Percentiles rank a stretch among this genome's conserved stretches.
These are phyloP conservation scores for Drosophila varians DNA, from an alignment of 1,140 invertebrate species.

Conservation along the genomic window DNA sequence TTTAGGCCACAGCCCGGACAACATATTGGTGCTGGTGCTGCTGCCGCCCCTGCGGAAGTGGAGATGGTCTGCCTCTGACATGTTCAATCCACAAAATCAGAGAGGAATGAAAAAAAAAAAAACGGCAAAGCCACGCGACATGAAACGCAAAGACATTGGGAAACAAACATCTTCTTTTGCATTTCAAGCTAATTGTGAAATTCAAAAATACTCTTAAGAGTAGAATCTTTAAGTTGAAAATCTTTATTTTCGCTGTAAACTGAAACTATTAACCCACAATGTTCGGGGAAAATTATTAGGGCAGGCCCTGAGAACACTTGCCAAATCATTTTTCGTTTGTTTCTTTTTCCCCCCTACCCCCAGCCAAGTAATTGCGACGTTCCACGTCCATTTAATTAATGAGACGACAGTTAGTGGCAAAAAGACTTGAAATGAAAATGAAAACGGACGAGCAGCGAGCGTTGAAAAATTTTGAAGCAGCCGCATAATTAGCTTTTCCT, in stretches of 20 bases:
- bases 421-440: conserved; percentile 23
- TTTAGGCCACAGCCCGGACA: conserved; percentile 41
- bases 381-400: conserved; percentile 68
- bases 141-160: conserved; percentile 39
- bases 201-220: neutral
- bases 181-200: conserved; percentile 26
- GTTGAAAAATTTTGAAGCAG: conserved; percentile 67
- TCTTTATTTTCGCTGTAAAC: neutral
- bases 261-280: conserved; percentile 1
- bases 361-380: conserved; percentile 44
- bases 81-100: conserved; percentile 40
- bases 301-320: conserved; percentile 47
- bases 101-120: no score
- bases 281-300: conserved; percentile 36
- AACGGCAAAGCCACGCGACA: conserved; percentile 39
- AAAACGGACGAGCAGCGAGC: conserved; percentile 11
- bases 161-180: conserved; percentile 12
- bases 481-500: conserved; percentile 69
- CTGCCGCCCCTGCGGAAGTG: conserved; percentile 27
- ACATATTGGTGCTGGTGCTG: conserved; percentile 25
- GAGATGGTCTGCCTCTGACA: neutral
- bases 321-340: conserved; percentile 31
- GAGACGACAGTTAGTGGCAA: conserved; percentile 63
- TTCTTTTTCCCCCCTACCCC: no score
- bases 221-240: neutral